These are phyloP conservation scores for Gobio occitaniae DNA, from an alignment of 2,797 vertebrate species.

Conservation along the genomic window DNA sequence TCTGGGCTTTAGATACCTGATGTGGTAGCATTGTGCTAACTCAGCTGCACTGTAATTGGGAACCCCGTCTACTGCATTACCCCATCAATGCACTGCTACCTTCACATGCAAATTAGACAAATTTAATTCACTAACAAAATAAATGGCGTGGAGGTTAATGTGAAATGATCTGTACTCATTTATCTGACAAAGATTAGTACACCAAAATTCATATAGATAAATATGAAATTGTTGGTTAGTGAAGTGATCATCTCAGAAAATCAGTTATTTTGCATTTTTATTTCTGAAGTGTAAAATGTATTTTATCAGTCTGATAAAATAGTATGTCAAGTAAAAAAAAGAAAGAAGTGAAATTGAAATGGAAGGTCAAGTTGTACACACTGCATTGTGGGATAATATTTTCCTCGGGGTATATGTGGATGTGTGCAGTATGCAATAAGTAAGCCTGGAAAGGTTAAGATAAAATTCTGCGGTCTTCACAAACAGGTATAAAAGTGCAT, in stretches of 20 bases:
- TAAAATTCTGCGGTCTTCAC: not conserved
- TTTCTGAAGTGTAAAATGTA: not conserved
- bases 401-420: too few species aligned
- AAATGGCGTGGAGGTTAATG: not conserved
- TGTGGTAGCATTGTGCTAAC: constrained; percentile 21
- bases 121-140: not conserved
- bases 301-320: constrained; percentile 13
- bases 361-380: not conserved
- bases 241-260: not conserved
- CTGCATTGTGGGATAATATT: too few species aligned
- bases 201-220: not conserved
- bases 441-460: not conserved
- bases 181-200: not conserved
- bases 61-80: constrained; percentile 10
- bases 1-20: constrained; percentile 18
- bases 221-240: not conserved
- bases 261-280: not conserved
- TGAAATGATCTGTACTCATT: not conserved
- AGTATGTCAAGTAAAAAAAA: too few species aligned
- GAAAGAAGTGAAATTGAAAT: not conserved
- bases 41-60: constrained; percentile 17
- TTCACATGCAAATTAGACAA: not conserved
- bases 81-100: not conserved
- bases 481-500: not conserved
- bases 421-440: too few species aligned